Base-by-base conservation (phyloP, 2,113 vertebrate species). In the Opisthocomus hoazin region DNA sequence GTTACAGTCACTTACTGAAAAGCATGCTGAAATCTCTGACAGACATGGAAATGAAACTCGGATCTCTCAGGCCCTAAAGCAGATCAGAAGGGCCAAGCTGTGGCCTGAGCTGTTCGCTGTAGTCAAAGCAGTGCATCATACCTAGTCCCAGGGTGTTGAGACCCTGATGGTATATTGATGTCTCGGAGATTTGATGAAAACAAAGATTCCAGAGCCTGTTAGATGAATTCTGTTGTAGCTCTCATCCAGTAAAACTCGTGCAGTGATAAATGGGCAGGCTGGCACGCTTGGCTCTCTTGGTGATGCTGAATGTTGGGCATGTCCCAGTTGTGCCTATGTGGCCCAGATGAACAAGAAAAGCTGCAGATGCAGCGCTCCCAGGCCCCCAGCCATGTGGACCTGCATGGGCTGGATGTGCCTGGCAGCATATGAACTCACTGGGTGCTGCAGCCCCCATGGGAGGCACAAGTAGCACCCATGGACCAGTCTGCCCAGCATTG, bases 351-450 rank as follows among this genome's bases (percentile, higher is more conserved):
- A 30, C 32, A 51, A 41, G 73, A 84, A 61, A 75, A 50, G 16
- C 23, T 78, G 41, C 68, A 84, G 11, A 37, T 69, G 20, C 36
- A 69, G 41, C 36, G 48, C 46, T 80, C 36, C 54, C 36, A 80
- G 46, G 19, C 26, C 46, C 16, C 26, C 9, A 43, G 22, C 66
- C 0, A 1, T n/a, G 20, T 34, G 34, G 66, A 61, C 46, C 16
- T 32, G 12, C 34, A 14, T 15, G n/a, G 39, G n/a, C n/a, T 79
- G 46, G 30, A 37, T 74, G 66, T 74, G 18, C 21, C 45, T 78
- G 65, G n/a, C 45, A 54, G 45, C 7, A 3, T 19, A 39, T 14
- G 48, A 73, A n/a, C 24, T 57, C 2, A 0, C 0, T 54, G 70
- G 32, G 58, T 84, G 9, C 50, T 88, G 39, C 50, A 78, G 30